Evolutionary conservation across 2,797 vertebrate genomes (phyloP).

Genomic region (Scleropages formosus): DNA sequence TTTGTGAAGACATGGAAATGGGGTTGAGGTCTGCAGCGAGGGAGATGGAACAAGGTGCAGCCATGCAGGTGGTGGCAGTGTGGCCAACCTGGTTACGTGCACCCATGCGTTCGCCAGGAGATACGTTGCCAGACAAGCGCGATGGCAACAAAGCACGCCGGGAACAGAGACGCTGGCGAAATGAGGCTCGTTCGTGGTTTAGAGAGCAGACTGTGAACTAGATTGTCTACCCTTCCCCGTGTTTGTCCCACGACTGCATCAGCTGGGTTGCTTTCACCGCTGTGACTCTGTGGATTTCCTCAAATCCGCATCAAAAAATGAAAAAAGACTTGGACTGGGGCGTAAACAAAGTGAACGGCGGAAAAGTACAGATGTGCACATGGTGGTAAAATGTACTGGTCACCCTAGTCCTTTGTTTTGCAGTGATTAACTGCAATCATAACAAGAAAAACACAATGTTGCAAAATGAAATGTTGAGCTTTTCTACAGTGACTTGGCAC

Average conservation of each 20-base stretch:
- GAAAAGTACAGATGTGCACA: background rate
- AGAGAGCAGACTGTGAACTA: background rate
- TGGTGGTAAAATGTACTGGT: background rate
- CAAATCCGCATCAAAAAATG: background rate
- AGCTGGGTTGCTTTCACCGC: slow-evolving; percentile 7
- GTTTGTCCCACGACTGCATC: slow-evolving; percentile 2
- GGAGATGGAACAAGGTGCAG: background rate
- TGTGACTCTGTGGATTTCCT: slow-evolving; percentile 2
- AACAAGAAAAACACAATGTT: no score
- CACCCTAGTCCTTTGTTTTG: background rate
- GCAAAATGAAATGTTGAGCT: no score
- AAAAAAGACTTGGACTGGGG: background rate
- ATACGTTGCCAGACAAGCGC: background rate
- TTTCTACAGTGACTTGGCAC: no score
- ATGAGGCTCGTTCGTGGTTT: background rate
- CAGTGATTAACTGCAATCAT: no score
- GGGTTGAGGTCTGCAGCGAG: background rate
- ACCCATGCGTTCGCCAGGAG: no score
- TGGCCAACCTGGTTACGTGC: background rate
- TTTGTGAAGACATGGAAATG: background rate
- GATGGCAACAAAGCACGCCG: background rate
- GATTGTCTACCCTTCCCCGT: background rate
- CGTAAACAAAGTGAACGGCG: background rate
- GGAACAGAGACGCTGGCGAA: background rate
- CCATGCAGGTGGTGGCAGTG: no score